phyloP scores from a whole-genome alignment of 2,113 vertebrate species.

The Protobothrops mucrosquamatus region DNA sequence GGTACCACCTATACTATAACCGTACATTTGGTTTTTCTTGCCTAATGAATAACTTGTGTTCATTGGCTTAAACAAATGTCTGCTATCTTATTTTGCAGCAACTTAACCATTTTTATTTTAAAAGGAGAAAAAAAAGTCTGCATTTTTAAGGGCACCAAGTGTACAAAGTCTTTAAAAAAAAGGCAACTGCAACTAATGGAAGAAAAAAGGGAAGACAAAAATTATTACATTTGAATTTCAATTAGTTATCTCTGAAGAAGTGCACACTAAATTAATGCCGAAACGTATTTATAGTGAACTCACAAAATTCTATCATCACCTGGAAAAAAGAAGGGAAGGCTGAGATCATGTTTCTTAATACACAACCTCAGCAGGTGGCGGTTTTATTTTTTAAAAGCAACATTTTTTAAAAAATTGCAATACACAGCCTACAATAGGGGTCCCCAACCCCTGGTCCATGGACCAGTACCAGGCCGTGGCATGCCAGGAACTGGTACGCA shows the following conservation, averaged over 20 bases:
- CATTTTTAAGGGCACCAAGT: conserved; percentile 69
- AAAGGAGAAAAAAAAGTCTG: conserved; percentile 52
- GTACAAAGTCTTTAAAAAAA: conserved; percentile 52
- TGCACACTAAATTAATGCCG: conserved; percentile 55
- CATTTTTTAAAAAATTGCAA: conserved; percentile 23
- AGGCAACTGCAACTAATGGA: conserved; percentile 56
- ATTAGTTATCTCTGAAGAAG: conserved; percentile 51
- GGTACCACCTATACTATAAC: no score
- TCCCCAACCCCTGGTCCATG: no score
- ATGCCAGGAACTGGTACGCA: no score
- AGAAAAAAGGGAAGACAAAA: conserved; percentile 49
- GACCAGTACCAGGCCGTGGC: no score
- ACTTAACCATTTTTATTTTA: conserved; percentile 41
- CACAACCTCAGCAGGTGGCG: conserved; percentile 40
- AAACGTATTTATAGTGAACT: conserved; percentile 61
- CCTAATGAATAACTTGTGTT: neutral
- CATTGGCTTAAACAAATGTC: conserved; percentile 28
- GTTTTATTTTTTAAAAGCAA: conserved; percentile 31
- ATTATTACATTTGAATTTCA: conserved; percentile 76
- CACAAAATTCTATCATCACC: conserved; percentile 66
- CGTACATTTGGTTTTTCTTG: no score
- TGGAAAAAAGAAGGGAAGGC: conserved; percentile 56
- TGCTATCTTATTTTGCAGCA: conserved; percentile 12
- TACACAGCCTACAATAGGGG: neutral
- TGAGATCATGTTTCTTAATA: conserved; percentile 58